Conservation (phyloP, 1,140 invertebrate species). For the Metopolophium dirhodum region DNA sequence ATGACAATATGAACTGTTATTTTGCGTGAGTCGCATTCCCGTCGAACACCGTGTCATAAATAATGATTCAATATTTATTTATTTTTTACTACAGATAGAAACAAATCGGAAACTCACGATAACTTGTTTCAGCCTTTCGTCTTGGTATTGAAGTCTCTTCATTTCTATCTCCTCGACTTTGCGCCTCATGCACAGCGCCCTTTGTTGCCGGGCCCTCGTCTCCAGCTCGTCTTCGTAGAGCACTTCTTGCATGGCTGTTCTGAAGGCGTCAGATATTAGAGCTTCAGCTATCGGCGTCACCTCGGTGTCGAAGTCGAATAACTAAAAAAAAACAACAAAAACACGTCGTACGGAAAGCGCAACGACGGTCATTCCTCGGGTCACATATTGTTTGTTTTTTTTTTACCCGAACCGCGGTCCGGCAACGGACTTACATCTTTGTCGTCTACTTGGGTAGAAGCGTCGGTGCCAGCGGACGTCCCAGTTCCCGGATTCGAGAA, state of each 20-base stretch:
- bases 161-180: constrained; percentile 80
- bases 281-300: constrained; percentile 86
- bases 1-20: too few species aligned
- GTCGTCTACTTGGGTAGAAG: constrained; percentile 37
- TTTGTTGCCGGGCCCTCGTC: constrained; percentile 76
- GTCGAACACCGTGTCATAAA: background rate
- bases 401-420: background rate
- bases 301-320: constrained; percentile 90
- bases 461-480: constrained; percentile 30
- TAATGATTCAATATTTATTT: background rate
- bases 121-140: constrained; percentile 68
- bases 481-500: background rate
- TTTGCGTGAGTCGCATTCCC: too few species aligned
- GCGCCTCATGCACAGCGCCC: constrained; percentile 77
- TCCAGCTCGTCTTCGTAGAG: constrained; percentile 80
- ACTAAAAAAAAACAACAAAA: constrained; percentile 60
- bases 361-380: background rate
- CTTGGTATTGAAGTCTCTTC: constrained; percentile 76
- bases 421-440: constrained; percentile 4
- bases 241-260: constrained; percentile 84
- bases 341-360: background rate
- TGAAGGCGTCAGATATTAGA: constrained; percentile 84
- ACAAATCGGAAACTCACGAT: background rate
- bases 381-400: background rate
- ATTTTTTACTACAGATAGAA: too few species aligned